Base-by-base conservation (phyloP, 2,797 vertebrate genomes). In the Enteromius argenteus region DNA sequence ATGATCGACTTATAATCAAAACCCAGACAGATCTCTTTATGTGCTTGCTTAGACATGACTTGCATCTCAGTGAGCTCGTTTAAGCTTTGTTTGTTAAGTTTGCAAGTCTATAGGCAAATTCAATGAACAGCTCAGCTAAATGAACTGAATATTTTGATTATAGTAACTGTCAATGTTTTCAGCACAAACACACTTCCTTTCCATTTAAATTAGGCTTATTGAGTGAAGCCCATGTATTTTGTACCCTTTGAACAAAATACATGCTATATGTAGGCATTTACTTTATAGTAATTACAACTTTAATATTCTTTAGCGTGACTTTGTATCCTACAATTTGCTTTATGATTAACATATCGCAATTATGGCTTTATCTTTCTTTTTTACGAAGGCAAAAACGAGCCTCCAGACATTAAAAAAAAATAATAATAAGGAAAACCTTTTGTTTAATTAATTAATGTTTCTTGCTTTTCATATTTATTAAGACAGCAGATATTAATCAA, bases 1-100 rank as follows among this genome's bases (percentile, higher is more conserved):
- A 83, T 84, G 85, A 71, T 74, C 10, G 51, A 79, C 78, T 79
- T 44, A 39, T 32, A 84, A 87, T 86, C 82, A 84, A 80, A 85
- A 86, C 84, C 30, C 42, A 83, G 67, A 88, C 76, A 78, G 60
- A 67, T 30, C 30, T 56, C 58, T 83, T 75, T 32, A 53, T 67
- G 23, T 39, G 46, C 60, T 83, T 32, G 49, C 73, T 69, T 77
- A 42, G 62, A 83, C 35, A n/a, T 37, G 23, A 58, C 62, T 4
- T 30, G 10, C 13, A 17, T 51, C 60, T 51, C n/a, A 14, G 17
- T 1, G 3, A 75, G 60, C 62, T 44, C 23, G 11, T 80, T 80
- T 79, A 71, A 62, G 56, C 58, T 73, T 51, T 62, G 44, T 82
- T 73, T 82, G 58, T 75, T 83, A 67, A 30, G 81, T 42, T 67